A percentile compares a stretch with the other conserved stretches of the same genome.
Conservation (phyloP, 2,888 invertebrate species). For the Diachrysia chrysitis region DNA sequence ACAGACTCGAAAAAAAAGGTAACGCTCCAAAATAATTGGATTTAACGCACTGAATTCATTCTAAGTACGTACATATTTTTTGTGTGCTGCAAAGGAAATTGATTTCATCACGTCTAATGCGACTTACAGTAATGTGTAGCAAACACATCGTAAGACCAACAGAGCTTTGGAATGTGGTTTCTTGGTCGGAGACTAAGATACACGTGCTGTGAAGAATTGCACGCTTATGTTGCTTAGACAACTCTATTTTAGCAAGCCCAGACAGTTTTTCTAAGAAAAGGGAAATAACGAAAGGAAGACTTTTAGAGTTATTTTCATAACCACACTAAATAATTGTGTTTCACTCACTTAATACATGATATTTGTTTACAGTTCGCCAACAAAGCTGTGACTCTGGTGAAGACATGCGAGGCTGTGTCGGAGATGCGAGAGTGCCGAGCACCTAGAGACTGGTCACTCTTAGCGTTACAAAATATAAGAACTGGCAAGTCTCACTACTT, state of each 20-base stretch:
- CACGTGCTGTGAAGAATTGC: conserved; percentile 28
- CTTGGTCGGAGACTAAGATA: conserved; percentile 15
- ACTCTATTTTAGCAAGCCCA: conserved; percentile 18
- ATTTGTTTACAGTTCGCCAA: conserved; percentile 84
- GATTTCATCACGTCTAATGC: conserved; percentile 28
- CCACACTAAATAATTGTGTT: not conserved
- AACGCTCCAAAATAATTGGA: conserved; percentile 56
- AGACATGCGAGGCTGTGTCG: conserved; percentile 97
- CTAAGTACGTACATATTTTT: conserved; percentile 26
- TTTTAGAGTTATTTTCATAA: not conserved
- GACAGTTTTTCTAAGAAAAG: not conserved
- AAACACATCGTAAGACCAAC: conserved; percentile 20
- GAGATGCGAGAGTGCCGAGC: conserved; percentile 97
- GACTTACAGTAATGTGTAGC: conserved; percentile 19
- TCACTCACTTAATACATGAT: conserved; percentile 17
- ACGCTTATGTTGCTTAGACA: conserved; percentile 22
- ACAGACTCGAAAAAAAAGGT: conserved; percentile 96
- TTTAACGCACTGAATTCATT: conserved; percentile 43
- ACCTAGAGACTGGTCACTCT: conserved; percentile 96
- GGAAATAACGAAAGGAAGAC: not conserved
- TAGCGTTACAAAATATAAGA: conserved; percentile 96
- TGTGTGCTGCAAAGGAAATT: conserved; percentile 30
- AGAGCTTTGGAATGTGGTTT: conserved; percentile 13
- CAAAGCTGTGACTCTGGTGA: conserved; percentile 95
- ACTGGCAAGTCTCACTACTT: conserved; percentile 98